Base-by-base conservation (phyloP, 2,113 vertebrate genomes). In the Sclerurus mexicanus region DNA sequence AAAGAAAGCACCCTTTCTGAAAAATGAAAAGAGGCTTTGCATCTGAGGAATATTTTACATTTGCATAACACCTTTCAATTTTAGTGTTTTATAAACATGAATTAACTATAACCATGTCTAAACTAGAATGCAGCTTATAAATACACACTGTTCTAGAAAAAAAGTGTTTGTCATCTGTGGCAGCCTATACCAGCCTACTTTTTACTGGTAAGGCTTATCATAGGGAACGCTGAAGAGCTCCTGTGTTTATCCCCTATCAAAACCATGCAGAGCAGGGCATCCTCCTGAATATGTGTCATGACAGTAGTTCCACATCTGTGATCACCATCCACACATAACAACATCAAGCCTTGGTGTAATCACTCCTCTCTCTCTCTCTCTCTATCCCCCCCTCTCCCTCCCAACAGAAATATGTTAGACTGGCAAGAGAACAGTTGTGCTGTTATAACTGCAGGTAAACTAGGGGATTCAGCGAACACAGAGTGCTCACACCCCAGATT, bases 11-110 rank as follows among this genome's bases (percentile, higher is more conserved):
- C 27, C 8, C 60, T 39, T 68, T 92, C 68, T 85, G 35, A 86
- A 90, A 95, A 95, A 93, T 82, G 71, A 87, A 91, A 68, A 42
- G 56, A 77, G 28, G 10, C 49, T 90, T 96, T 76, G 28, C 92
- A 82, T 92, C 73, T 95, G 80, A 93, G 85, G 72, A 93, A 81
- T 92, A 63, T 92, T 94, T 94, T 84, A 12, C 15, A 90, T 97
- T 94, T 96, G 83, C 90, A 92, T 90, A 92, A 49, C n/a, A 75
- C 23, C 52, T 89, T 93, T 93, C 90, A 84, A 55, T 89, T 93
- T 81, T 76, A 72, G 64, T 60, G 39, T 76, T 78, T 90, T 94
- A 86, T 75, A 96, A 93, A 92, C 76, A 92, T 30, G 55, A 71
- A 92, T 94, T 75, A 96, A 84, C 68, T 72, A 37, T 18, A 75